These are phyloP conservation scores for Willisornis vidua DNA, from an alignment of 2,113 vertebrate species.

Conservation along the genomic window DNA sequence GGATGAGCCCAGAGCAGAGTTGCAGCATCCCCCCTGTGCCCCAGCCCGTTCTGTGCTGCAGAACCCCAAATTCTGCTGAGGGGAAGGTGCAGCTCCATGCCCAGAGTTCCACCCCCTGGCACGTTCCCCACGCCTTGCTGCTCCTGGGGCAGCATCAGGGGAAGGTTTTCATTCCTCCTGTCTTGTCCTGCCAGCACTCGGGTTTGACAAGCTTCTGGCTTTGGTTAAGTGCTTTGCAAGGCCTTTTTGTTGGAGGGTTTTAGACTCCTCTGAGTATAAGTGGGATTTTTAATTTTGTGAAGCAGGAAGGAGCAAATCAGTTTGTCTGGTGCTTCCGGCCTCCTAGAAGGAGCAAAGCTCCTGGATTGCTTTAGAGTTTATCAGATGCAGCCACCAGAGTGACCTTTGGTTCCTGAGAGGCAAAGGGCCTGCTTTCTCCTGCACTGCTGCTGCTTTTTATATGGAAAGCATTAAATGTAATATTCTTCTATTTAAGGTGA, in stretches of 20 bases:
- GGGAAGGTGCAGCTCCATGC: not conserved
- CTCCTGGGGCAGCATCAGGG: not conserved
- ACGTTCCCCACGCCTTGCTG: not conserved
- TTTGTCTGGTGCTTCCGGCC: conserved; percentile 72
- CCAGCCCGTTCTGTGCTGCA: not conserved
- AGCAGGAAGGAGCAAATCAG: conserved; percentile 80
- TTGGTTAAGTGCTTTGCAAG: conserved; percentile 74
- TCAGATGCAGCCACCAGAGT: conserved; percentile 74
- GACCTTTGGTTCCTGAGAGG: conserved; percentile 73
- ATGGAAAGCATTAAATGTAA: conserved; percentile 44
- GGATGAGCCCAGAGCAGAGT: not conserved
- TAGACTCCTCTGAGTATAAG: conserved; percentile 73
- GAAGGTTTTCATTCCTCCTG: conserved; percentile 31
- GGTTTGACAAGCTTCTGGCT: conserved; percentile 76
- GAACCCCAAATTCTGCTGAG: not conserved
- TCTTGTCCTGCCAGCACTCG: conserved; percentile 37
- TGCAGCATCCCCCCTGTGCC: not conserved
- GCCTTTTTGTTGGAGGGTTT: conserved; percentile 67
- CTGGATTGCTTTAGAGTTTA: conserved; percentile 73
- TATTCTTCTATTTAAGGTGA: conserved; percentile 16
- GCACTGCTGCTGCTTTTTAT: conserved; percentile 17
- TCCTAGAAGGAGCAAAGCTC: conserved; percentile 70
- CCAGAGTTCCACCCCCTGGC: not conserved
- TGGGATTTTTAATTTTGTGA: conserved; percentile 78
- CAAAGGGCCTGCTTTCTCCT: conserved; percentile 48